These are phyloP conservation scores for Cyclina sinensis DNA, from an alignment of 1,140 invertebrate species.

Conservation along the genomic window DNA sequence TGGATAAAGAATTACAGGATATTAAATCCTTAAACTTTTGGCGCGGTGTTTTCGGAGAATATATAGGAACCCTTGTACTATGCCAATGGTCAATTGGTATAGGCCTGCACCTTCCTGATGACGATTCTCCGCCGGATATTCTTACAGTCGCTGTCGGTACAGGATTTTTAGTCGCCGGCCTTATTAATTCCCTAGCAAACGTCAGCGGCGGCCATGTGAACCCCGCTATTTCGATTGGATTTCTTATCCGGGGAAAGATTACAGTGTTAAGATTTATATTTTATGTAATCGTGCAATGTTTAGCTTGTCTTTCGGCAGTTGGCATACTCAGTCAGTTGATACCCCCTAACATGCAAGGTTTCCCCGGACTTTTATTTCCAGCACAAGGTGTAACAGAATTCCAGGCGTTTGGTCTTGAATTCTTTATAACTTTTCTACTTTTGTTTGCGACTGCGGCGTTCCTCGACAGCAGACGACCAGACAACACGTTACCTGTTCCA, in stretches of 20 bases:
- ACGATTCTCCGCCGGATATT: conserved; percentile 12
- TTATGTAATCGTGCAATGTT: conserved; percentile 80
- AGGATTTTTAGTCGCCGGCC: conserved; percentile 77
- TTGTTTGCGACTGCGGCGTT: conserved; percentile 95
- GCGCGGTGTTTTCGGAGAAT: conserved; percentile 78
- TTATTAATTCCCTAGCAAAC: conserved; percentile 75
- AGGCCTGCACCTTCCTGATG: conserved; percentile 63
- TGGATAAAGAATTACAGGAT: conserved; percentile 73
- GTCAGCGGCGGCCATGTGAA: conserved; percentile 85
- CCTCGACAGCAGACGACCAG: conserved; percentile 92
- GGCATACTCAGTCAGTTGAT: conserved; percentile 73
- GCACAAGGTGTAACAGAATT: conserved; percentile 68
- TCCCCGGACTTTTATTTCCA: conserved; percentile 74
- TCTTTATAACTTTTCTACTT: conserved; percentile 94
- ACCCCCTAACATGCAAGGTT: conserved; percentile 68
- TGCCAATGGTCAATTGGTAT: conserved; percentile 72
- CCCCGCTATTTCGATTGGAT: conserved; percentile 83
- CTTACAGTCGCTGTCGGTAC: conserved; percentile 70
- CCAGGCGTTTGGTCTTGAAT: conserved; percentile 94
- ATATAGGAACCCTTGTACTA: conserved; percentile 77
- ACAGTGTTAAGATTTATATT: conserved; percentile 91
- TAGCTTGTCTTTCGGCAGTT: conserved; percentile 79
- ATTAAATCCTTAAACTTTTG: conserved; percentile 75
- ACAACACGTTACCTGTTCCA: conserved; percentile 94
- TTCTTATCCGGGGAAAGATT: conserved; percentile 91